Percentiles rank a stretch among this genome's conserved stretches.
phyloP scores from a whole-genome alignment of 2,888 invertebrate species.

The Melieria crassipennis region DNA sequence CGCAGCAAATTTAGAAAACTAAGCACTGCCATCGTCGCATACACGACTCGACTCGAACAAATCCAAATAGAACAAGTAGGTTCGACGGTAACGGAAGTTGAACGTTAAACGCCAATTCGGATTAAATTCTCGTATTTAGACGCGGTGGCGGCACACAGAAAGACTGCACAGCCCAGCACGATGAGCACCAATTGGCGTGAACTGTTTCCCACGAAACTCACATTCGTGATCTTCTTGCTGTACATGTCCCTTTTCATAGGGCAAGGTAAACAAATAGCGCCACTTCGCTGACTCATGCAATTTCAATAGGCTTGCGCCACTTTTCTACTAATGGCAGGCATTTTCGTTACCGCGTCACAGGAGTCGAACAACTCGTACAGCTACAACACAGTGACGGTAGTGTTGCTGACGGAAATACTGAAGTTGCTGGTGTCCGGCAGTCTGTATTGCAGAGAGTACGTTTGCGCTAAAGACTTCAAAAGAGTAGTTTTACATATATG shows the following conservation, averaged over 20 bases:
- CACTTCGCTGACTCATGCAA: too few relatives aligned
- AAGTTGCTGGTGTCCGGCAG: constrained; percentile 80
- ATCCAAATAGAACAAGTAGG: background rate
- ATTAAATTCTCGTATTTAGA: background rate
- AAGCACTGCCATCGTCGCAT: background rate
- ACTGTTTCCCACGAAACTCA: constrained; percentile 85
- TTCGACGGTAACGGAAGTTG: background rate
- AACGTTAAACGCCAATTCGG: background rate
- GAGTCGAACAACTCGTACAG: constrained; percentile 80
- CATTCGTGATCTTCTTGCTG: constrained; percentile 80
- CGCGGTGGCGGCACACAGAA: background rate
- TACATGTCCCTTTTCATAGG: constrained; percentile 91
- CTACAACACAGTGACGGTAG: constrained; percentile 89
- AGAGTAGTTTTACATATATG: too few relatives aligned
- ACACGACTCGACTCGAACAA: background rate
- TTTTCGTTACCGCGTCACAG: constrained; percentile 91
- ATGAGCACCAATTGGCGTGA: constrained; percentile 69
- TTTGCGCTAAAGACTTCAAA: constrained; percentile 34
- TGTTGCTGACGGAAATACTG: constrained; percentile 86
- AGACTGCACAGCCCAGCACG: constrained; percentile 16
- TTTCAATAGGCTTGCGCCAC: too few relatives aligned
- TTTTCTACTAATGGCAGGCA: constrained; percentile 71
- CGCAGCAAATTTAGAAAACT: background rate
- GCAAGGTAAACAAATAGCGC: constrained; percentile 75
- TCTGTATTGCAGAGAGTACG: constrained; percentile 78